A percentile compares a stretch with the other conserved stretches of the same genome.
phyloP scores from a whole-genome alignment of 1,140 invertebrate species.

The Saxidomus purpurata region DNA sequence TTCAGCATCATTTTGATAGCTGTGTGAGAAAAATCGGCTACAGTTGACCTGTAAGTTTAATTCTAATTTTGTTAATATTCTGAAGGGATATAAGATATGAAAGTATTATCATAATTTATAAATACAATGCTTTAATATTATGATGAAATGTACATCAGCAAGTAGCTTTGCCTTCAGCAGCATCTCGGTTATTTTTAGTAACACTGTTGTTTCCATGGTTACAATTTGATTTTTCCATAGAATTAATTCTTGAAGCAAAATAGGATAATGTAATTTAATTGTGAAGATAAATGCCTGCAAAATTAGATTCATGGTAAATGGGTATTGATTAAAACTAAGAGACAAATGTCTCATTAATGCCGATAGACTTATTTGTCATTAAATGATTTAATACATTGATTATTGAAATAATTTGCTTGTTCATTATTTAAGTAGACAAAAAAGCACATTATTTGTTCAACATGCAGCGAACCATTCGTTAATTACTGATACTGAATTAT shows the following conservation, averaged over 20 bases:
- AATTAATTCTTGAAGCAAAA: slow-evolving; percentile 4
- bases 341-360: too few species aligned
- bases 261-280: slow-evolving; percentile 4
- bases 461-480: too few species aligned
- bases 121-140: slow-evolving; percentile 48
- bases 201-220: slow-evolving; percentile 50
- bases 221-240: slow-evolving; percentile 29
- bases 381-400: too few species aligned
- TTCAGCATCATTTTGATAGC: not conserved
- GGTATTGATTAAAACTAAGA: too few species aligned
- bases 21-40: not conserved
- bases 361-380: too few species aligned
- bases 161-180: slow-evolving; percentile 48
- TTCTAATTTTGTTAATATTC: not conserved
- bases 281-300: not conserved
- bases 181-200: slow-evolving; percentile 56
- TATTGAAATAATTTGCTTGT: too few species aligned
- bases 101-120: slow-evolving; percentile 65
- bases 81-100: slow-evolving; percentile 31
- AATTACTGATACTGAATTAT: too few species aligned
- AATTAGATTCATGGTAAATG: not conserved
- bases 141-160: slow-evolving; percentile 65
- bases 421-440: too few species aligned
- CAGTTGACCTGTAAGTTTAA: slow-evolving; percentile 1
- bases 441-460: too few species aligned